phyloP scores from a whole-genome alignment of 2,113 vertebrate genomes.

The Amphilophus citrinellus region DNA sequence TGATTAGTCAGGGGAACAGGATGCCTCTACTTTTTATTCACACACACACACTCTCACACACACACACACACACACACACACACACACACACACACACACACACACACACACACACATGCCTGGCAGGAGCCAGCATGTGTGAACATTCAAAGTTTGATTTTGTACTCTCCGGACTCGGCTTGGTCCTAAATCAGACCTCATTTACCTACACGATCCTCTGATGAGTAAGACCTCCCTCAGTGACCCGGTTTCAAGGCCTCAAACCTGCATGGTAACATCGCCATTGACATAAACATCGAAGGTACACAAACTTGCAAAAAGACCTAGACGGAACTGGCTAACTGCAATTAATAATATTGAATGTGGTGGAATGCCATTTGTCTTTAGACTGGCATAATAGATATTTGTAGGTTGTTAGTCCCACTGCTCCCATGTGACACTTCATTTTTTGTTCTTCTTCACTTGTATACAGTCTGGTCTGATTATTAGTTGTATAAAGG shows the following conservation, averaged over 20 bases:
- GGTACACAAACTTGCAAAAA: neutral
- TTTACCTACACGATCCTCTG: conserved; percentile 10
- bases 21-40: neutral
- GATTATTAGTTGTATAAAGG: neutral
- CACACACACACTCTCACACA: too few species aligned
- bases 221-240: conserved; percentile 8
- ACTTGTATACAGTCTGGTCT: neutral
- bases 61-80: neutral
- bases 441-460: neutral
- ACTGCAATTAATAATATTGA: neutral
- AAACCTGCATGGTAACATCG: neutral
- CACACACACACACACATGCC: neutral
- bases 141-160: neutral
- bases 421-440: neutral
- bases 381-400: neutral
- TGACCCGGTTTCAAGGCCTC: neutral
- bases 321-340: neutral
- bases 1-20: conserved; percentile 21
- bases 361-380: neutral
- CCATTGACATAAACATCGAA: conserved; percentile 10
- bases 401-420: neutral
- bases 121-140: neutral
- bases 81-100: neutral
- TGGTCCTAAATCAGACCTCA: conserved; percentile 11
- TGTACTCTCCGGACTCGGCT: neutral